Base-by-base conservation (phyloP, 1,140 invertebrate genomes). In the Sitodiplosis mosellana region DNA sequence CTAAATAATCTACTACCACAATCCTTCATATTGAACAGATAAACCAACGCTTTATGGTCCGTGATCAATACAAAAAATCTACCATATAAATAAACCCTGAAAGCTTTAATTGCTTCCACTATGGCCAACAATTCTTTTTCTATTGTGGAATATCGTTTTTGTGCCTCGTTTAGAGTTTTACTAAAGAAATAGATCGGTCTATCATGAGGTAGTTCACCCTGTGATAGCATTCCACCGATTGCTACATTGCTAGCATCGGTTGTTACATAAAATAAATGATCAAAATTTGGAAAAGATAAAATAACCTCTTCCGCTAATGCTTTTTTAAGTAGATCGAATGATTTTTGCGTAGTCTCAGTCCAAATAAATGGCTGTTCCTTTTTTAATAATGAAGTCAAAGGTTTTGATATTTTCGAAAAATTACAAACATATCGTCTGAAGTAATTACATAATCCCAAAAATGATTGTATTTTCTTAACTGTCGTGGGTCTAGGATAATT, bases 31-130 rank as follows among this genome's bases (percentile, higher is more conserved):
- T 59, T 60, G 33, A 61, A 59, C 19, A 76, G 52, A 65, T 66
- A 75, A 37, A 50, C 50, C n/a, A 75, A 54, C 0, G 67, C 63
- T 49, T 55, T 55, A 47, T 74, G 71, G 47, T 76, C 72, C 0
- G 69, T 74, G 5, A 66, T 44, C 0, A 74, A 56, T 11, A 37
- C 61, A 50, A 76, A 74, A 48, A 64, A 56, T 20, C 49, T 57
- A 5, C 66, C 66, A 45, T 63, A 66, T 5, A 75, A 47, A 53
- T 69, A 76, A 33, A 55, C 59, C 51, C 56, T 48, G 54, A 68
- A 74, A 45, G 65, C 56, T 51, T 69, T 60, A 1, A 65, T n/a
- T n/a, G n/a, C n/a, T n/a, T n/a, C n/a, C n/a, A n/a, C n/a, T n/a
- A n/a, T n/a, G n/a, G n/a, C n/a, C 55, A 58, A 21, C 14, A 60